Conservation (phyloP, 2,797 vertebrate genomes). For the Anguilla marmorata region DNA sequence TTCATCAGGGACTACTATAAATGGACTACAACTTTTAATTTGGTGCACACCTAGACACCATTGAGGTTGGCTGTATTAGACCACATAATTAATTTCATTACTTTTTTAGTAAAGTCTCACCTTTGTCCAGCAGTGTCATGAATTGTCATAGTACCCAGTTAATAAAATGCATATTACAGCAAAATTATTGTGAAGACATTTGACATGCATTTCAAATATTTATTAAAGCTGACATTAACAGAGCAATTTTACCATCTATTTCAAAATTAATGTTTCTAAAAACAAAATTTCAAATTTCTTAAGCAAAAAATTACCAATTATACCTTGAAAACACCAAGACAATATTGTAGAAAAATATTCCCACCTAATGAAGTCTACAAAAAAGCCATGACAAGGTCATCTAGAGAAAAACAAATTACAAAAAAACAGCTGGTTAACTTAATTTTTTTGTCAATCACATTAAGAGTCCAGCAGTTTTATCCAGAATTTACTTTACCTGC, state of each 20-base stretch:
- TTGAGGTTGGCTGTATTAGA: too few species aligned
- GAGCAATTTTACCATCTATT: not conserved
- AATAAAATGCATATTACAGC: not conserved
- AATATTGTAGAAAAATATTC: not conserved
- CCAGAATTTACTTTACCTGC: not conserved
- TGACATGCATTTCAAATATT: not conserved
- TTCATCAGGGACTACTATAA: too few species aligned
- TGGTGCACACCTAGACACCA: too few species aligned
- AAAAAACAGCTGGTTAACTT: not conserved
- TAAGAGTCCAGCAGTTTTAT: not conserved
- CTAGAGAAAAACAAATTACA: not conserved
- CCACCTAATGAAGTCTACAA: not conserved
- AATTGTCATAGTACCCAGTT: too few species aligned
- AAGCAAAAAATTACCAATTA: not conserved
- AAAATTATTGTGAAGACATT: not conserved
- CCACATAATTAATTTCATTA: too few species aligned
- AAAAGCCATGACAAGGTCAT: not conserved
- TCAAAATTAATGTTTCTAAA: not conserved
- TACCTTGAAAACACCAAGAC: not conserved
- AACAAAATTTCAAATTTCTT: not conserved
- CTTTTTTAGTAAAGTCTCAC: too few species aligned
- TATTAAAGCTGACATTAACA: not conserved
- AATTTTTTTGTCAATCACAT: not conserved
- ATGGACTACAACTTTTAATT: too few species aligned
- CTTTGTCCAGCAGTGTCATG: too few species aligned